These are phyloP conservation scores for Pheosia gnoma DNA, from an alignment of 2,888 invertebrate genomes.

Conservation along the genomic window DNA sequence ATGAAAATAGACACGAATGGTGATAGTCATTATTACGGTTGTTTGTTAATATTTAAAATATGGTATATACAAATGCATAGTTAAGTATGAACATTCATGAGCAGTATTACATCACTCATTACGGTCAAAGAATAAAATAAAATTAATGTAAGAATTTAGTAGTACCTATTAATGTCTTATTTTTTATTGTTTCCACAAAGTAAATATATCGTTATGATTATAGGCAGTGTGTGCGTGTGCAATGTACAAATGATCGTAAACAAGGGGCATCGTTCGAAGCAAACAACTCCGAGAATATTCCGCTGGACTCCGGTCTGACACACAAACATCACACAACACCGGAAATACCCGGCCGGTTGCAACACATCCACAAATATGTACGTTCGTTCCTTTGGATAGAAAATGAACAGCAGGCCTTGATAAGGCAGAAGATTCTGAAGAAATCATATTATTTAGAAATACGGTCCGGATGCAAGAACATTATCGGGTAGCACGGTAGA, in stretches of 20 bases:
- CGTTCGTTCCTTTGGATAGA: slow-evolving; percentile 14
- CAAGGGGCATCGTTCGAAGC: slow-evolving; percentile 64
- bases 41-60: not conserved
- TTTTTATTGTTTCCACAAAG: slow-evolving; percentile 18
- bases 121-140: not conserved
- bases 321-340: slow-evolving; percentile 56
- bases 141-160: not conserved
- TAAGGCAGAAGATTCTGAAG: no score
- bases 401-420: not conserved
- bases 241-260: slow-evolving; percentile 47
- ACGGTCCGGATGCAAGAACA: no score
- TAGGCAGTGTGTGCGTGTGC: slow-evolving; percentile 29
- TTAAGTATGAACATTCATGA: not conserved
- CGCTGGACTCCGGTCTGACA: slow-evolving; percentile 64
- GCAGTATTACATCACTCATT: not conserved
- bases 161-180: slow-evolving; percentile 21
- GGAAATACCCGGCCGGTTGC: slow-evolving; percentile 63
- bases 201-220: slow-evolving; percentile 27
- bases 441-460: no score
- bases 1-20: slow-evolving; percentile 26
- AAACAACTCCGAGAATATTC: slow-evolving; percentile 71
- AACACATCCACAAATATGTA: slow-evolving; percentile 44
- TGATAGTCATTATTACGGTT: not conserved
- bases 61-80: not conserved
- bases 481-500: no score